These are phyloP conservation scores for Itoplectis maculator DNA, from an alignment of 2,888 invertebrate genomes.

Conservation along the genomic window DNA sequence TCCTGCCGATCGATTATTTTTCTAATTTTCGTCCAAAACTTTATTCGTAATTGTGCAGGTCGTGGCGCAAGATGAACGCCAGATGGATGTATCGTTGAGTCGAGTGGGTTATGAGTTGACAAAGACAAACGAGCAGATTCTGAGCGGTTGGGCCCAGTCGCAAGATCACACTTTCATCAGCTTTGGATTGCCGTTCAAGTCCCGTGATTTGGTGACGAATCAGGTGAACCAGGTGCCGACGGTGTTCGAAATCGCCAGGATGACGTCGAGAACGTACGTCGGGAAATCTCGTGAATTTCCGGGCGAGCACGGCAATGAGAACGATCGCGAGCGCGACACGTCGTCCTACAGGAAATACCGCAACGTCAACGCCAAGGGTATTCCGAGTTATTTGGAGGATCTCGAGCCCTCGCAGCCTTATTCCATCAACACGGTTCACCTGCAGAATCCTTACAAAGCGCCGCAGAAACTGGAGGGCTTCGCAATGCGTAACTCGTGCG, in stretches of 20 bases:
- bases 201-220: neutral
- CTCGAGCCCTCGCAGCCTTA: slow-evolving; percentile 67
- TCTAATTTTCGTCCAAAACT: neutral
- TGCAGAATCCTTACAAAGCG: slow-evolving; percentile 75
- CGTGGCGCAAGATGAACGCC: slow-evolving; percentile 18
- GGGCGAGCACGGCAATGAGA: slow-evolving; percentile 39
- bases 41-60: neutral
- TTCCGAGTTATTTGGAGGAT: slow-evolving; percentile 66
- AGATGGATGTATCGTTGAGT: slow-evolving; percentile 51
- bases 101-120: slow-evolving; percentile 31
- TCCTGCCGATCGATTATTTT: neutral
- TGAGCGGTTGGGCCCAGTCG: slow-evolving; percentile 6
- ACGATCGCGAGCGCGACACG: slow-evolving; percentile 22
- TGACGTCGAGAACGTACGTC: slow-evolving; percentile 62
- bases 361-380: slow-evolving; percentile 56
- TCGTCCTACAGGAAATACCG: slow-evolving; percentile 35
- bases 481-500: slow-evolving; percentile 66
- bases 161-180: slow-evolving; percentile 7
- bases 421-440: slow-evolving; percentile 74
- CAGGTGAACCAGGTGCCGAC: slow-evolving; percentile 4
- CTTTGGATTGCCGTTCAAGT: slow-evolving; percentile 31
- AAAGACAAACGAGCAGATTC: neutral
- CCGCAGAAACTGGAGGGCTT: slow-evolving; percentile 74
- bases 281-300: slow-evolving; percentile 47
- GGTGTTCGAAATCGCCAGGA: slow-evolving; percentile 60